Percentiles rank a stretch among this genome's conserved stretches.
These are phyloP conservation scores for Amphipoea oculea DNA, from an alignment of 2,888 invertebrate species.

Conservation along the genomic window DNA sequence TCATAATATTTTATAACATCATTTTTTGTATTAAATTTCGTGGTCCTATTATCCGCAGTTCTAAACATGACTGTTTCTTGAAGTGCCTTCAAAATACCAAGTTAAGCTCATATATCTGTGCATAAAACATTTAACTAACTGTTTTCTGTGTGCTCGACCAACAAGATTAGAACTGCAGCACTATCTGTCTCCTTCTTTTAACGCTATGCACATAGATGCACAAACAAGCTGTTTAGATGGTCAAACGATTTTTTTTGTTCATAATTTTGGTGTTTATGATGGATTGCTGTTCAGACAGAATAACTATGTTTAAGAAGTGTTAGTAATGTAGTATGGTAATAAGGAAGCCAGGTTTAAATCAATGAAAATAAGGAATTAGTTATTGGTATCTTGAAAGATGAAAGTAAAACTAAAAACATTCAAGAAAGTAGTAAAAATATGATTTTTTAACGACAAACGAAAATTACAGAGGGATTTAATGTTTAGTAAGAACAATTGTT, in stretches of 20 bases:
- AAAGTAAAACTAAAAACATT: conserved; percentile 4
- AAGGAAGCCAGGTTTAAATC: not conserved
- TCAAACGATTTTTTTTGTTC: conserved; percentile 68
- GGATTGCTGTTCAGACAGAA: conserved; percentile 34
- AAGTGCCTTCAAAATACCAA: conserved; percentile 60
- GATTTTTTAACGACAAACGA: not conserved
- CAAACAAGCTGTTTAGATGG: conserved; percentile 73
- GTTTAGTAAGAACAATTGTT: conserved; percentile 1
- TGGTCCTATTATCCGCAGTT: not conserved
- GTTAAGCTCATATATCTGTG: conserved; percentile 76
- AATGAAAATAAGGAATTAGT: not conserved
- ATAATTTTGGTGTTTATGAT: not conserved
- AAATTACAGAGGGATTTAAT: not conserved
- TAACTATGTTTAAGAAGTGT: not conserved
- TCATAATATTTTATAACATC: not conserved
- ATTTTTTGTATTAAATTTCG: not conserved
- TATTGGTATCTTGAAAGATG: not conserved
- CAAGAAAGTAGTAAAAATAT: not conserved
- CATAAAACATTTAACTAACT: conserved; percentile 76
- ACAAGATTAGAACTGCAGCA: conserved; percentile 85
- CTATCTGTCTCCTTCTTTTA: conserved; percentile 77
- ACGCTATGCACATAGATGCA: conserved; percentile 77
- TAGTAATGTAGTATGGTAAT: not conserved
- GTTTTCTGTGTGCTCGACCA: conserved; percentile 86
- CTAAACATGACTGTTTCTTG: not conserved